These are phyloP conservation scores for Malurus alboscapulatus DNA, from an alignment of 2,113 vertebrate genomes.

Conservation along the genomic window DNA sequence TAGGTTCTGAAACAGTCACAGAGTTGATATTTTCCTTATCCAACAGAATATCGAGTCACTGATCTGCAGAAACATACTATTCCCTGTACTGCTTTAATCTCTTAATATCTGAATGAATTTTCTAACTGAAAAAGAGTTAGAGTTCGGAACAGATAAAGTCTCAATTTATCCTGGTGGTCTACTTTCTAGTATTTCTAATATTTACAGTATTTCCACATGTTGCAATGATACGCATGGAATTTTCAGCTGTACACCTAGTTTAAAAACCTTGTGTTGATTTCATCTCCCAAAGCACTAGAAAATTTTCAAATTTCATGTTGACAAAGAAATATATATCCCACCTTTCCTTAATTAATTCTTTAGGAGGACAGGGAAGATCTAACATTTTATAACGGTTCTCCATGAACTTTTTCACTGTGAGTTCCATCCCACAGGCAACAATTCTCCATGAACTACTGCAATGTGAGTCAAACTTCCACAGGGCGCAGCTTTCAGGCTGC, in stretches of 20 bases:
- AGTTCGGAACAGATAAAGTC: neutral
- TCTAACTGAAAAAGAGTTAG: neutral
- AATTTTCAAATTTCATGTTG: neutral
- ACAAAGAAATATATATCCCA: neutral
- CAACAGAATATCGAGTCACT: neutral
- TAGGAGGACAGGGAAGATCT: neutral
- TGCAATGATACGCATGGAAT: neutral
- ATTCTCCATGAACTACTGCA: fast-evolving
- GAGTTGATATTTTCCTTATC: neutral
- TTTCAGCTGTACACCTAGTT: neutral
- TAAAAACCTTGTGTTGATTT: neutral
- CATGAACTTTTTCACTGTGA: neutral
- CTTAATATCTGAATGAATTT: neutral
- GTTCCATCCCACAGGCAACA: neutral
- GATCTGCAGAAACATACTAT: neutral
- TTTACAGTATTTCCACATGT: neutral
- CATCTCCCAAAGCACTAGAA: neutral
- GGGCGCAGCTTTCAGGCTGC: neutral
- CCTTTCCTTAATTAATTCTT: neutral
- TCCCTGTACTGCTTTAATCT: neutral
- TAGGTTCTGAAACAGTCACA: neutral
- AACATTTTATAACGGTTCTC: neutral
- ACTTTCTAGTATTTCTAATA: neutral
- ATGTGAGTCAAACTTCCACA: too few species aligned
- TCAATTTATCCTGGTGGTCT: neutral